Base-by-base conservation (phyloP, 2,113 vertebrate genomes). In the Rhinolophus sinicus region DNA sequence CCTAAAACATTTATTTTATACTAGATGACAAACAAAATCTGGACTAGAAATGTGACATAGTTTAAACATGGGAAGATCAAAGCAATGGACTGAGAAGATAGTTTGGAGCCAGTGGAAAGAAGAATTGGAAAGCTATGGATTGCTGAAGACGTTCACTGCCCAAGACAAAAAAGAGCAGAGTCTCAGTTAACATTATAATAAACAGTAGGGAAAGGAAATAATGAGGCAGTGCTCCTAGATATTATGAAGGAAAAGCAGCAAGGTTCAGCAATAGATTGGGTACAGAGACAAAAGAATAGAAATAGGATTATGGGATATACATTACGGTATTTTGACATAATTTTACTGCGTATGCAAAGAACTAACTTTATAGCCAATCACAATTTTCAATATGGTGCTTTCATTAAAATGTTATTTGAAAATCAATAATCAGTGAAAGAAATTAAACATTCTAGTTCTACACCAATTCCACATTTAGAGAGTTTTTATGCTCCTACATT, bases 351-450 rank as follows among this genome's bases (percentile, higher is more conserved):
- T 35, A 60, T n/a, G 47, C 6, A 75, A 86, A 38, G 15, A 52
- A 52, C 6, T 16, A 86, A 19, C 28, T 40, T 75, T 81, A 82
- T 54, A 28, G 22, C 18, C 7, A 82, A 35, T 62, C 8, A 21
- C 44, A 87, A 11, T 47, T 38, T 56, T 54, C 40, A 91, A 13
- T 70, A 40, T 75, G 38, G 24, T 81, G 26, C 47, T 58, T 56
- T 58, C 72, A 86, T 50, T 81, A 80, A 81, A 80, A 67, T 84
- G 12, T 87, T 82, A 87, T 91, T 91, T 67, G n/a, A 87, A 91
- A 72, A 65, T 24, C 26, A 82, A 22, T 82, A 47, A 88, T 69
- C 50, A 73, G 14, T 70, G 44, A 38, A 80, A 56, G 15, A 85
- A 86, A 81, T 87, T 11, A 77, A 64, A 38, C 8, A 70, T 70